A percentile compares a stretch with the other conserved stretches of the same genome.
Conservation (phyloP, 2,113 vertebrate species). For the Mastomys natalensis region DNA sequence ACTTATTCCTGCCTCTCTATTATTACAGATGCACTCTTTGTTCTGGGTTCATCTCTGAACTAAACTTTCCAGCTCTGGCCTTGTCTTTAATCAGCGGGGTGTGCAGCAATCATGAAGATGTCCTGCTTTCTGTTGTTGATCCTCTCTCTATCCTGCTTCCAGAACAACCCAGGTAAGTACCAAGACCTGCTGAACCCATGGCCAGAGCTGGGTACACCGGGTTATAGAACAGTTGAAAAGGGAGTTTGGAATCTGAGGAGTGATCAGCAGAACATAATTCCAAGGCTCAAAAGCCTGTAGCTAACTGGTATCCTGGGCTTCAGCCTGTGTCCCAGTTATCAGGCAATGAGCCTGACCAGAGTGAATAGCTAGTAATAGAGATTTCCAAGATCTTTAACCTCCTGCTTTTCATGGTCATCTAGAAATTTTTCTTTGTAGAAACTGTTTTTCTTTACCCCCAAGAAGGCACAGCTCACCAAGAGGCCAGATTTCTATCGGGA, state of each 20-base stretch:
- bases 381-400: neutral
- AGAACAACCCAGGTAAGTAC: neutral
- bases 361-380: neutral
- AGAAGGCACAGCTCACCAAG: neutral
- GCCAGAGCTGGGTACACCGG: neutral
- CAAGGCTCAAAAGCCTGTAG: neutral
- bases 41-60: neutral
- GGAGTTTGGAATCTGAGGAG: neutral
- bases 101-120: neutral
- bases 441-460: too few species aligned
- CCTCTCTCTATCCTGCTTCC: neutral
- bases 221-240: too few species aligned
- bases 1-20: neutral
- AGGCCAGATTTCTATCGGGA: neutral
- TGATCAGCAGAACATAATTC: neutral
- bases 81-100: neutral
- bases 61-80: neutral
- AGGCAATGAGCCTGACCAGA: neutral
- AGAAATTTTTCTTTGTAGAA: neutral
- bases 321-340: neutral
- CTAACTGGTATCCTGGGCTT: neutral
- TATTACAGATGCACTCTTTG: neutral
- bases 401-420: neutral
- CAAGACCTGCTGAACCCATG: too few species aligned
- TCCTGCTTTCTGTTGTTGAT: neutral